phyloP scores from a whole-genome alignment of 1,140 invertebrate genomes.

The Apis dorsata region DNA sequence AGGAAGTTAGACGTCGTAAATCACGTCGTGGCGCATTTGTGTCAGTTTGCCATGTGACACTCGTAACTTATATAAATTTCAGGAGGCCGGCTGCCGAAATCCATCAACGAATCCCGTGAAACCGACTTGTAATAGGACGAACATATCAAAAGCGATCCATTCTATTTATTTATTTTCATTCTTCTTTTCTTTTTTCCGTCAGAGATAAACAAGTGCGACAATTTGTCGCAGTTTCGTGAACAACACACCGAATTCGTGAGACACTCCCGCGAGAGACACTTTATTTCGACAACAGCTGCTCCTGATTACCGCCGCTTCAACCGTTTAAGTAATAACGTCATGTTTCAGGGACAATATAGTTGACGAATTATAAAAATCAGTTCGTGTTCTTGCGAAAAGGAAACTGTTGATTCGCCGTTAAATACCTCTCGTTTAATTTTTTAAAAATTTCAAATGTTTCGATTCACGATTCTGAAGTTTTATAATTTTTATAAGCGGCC shows the following conservation, averaged over 20 bases:
- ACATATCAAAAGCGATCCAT: constrained; percentile 27
- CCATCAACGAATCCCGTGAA: constrained; percentile 42
- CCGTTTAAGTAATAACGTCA: neutral
- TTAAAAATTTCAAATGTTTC: no score
- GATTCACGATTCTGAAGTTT: no score
- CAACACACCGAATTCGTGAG: no score
- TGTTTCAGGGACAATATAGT: neutral
- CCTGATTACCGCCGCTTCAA: neutral
- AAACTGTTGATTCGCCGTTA: no score
- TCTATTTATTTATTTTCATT: no score
- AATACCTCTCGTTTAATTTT: no score
- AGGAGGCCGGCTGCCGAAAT: constrained; percentile 33
- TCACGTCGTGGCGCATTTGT: constrained; percentile 71
- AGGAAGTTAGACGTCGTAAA: constrained; percentile 66
- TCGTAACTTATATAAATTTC: constrained; percentile 73
- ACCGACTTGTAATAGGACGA: constrained; percentile 45
- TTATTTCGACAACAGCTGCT: constrained; percentile 27
- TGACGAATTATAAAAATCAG: neutral
- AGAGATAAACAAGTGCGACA: neutral
- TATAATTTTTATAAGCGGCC: neutral
- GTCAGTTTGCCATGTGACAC: constrained; percentile 72
- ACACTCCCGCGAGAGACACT: no score
- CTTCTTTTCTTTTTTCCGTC: no score
- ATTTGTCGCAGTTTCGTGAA: neutral
- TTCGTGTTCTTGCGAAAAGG: no score